Percentiles rank a stretch among this genome's conserved stretches.
These are phyloP conservation scores for Meiosimyza platycephala DNA, from an alignment of 2,888 invertebrate species.

Conservation along the genomic window DNA sequence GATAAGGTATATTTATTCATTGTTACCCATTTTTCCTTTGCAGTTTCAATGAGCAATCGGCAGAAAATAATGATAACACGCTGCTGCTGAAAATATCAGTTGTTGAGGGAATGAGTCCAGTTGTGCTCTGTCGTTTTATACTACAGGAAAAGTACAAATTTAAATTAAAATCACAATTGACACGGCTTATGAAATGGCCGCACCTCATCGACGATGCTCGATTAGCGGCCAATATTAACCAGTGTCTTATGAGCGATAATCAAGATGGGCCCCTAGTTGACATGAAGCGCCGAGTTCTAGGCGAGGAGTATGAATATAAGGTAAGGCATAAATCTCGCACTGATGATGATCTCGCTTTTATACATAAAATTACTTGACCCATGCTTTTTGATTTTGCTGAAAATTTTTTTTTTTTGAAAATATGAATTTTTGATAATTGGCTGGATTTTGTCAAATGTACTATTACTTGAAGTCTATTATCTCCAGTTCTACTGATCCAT, in stretches of 20 bases:
- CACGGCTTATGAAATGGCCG: constrained; percentile 60
- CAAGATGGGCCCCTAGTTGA: constrained; percentile 86
- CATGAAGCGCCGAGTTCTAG: constrained; percentile 80
- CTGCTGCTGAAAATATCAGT: constrained; percentile 58
- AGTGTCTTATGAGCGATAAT: constrained; percentile 85
- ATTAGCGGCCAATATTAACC: constrained; percentile 60
- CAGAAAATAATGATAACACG: constrained; percentile 44
- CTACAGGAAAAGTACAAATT: constrained; percentile 59
- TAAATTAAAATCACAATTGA: constrained; percentile 53
- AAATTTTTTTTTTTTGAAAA: no score
- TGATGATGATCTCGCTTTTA: no score
- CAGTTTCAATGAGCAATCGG: constrained; percentile 54
- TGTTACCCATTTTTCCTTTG: neutral
- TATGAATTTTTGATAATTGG: no score
- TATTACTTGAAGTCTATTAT: no score
- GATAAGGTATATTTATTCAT: neutral
- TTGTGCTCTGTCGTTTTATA: constrained; percentile 58
- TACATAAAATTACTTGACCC: no score
- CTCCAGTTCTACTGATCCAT: no score
- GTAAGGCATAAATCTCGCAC: no score
- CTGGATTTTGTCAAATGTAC: no score
- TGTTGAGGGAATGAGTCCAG: constrained; percentile 55
- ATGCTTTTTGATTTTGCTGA: no score
- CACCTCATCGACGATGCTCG: constrained; percentile 58
- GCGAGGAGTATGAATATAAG: constrained; percentile 86